phyloP scores from a whole-genome alignment of 2,888 invertebrate species.

The Pristionchus maxplancki region DNA sequence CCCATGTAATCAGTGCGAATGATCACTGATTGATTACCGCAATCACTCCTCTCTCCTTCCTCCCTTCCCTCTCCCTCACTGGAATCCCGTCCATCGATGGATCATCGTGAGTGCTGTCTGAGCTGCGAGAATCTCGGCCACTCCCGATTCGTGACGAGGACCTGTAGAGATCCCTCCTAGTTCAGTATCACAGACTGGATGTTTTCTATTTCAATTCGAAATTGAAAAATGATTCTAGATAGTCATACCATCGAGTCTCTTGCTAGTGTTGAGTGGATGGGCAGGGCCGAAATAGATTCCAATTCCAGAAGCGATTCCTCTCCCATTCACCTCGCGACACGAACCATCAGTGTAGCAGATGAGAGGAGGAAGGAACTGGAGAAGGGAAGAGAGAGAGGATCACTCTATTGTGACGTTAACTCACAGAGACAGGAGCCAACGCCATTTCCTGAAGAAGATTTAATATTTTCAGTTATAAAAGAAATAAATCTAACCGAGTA shows the following conservation, averaged over 20 bases:
- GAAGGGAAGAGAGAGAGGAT: background rate
- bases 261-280: slow-evolving; percentile 50
- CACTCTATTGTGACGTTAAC: no score
- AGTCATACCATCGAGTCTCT: background rate
- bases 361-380: background rate
- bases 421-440: background rate
- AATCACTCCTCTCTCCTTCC: background rate
- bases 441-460: background rate
- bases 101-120: slow-evolving; percentile 45
- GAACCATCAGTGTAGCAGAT: slow-evolving; percentile 50
- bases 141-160: slow-evolving; percentile 41
- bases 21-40: slow-evolving; percentile 49
- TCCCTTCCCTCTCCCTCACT: background rate
- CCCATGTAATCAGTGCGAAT: slow-evolving; percentile 54
- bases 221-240: no score
- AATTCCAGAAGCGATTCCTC: slow-evolving; percentile 26
- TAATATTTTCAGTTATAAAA: background rate
- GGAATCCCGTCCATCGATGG: slow-evolving; percentile 39
- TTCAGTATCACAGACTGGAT: background rate
- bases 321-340: background rate
- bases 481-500: background rate
- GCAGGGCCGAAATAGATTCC: slow-evolving; percentile 48
- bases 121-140: slow-evolving; percentile 49
- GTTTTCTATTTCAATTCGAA: no score
- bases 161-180: background rate